Percentiles rank a stretch among this genome's conserved stretches.
phyloP scores from a whole-genome alignment of 2,797 vertebrate species.

The Pantherophis alleghaniensis region DNA sequence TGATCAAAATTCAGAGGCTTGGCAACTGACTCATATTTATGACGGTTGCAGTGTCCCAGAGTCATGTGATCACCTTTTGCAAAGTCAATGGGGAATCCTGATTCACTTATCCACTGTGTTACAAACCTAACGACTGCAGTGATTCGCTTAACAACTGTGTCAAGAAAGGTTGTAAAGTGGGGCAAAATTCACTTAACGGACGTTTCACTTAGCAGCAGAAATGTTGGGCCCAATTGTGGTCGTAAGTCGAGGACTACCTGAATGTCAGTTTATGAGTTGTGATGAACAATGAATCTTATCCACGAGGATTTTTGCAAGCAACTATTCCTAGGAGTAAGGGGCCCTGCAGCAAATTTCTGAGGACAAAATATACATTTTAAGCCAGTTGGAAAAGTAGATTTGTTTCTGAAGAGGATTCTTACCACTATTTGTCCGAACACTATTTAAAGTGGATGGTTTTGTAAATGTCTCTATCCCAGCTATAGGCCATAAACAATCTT shows the following conservation, averaged over 20 bases:
- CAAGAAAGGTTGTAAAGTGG: background rate
- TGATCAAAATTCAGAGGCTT: background rate
- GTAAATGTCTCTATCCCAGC: constrained; percentile 51
- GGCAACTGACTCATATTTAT: background rate
- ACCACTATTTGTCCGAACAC: background rate
- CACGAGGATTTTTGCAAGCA: background rate
- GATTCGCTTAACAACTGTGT: background rate
- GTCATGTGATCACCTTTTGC: background rate
- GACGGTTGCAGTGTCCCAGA: background rate
- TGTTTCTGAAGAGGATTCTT: background rate
- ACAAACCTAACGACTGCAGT: background rate
- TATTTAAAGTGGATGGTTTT: constrained; percentile 27
- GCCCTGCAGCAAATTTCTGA: background rate
- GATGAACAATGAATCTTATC: background rate
- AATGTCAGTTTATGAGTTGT: background rate
- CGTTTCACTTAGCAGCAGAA: background rate
- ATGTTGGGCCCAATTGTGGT: background rate
- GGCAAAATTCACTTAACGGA: background rate
- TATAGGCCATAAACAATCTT: constrained; percentile 51
- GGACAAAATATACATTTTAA: background rate
- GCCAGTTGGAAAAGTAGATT: background rate
- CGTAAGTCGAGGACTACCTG: background rate
- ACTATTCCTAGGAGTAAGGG: background rate
- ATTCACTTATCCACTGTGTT: background rate
- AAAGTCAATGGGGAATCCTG: background rate